phyloP scores from a whole-genome alignment of 2,888 invertebrate species.

The Bombylius major region DNA sequence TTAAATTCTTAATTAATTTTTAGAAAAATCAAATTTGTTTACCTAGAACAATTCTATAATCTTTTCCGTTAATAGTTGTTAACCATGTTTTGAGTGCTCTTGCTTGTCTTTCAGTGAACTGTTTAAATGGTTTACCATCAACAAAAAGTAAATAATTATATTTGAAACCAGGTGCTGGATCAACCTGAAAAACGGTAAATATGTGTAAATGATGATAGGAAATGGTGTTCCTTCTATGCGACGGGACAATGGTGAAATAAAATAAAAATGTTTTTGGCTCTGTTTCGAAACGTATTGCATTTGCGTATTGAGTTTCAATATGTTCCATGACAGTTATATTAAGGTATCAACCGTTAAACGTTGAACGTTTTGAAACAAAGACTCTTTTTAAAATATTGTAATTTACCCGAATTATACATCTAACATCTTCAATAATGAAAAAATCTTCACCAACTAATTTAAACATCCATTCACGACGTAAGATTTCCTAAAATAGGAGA shows the following conservation, averaged over 20 bases:
- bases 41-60: slow-evolving; percentile 52
- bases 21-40: neutral
- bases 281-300: no score
- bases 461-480: slow-evolving; percentile 82
- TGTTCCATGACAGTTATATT: no score
- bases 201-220: slow-evolving; percentile 14
- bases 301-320: no score
- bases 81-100: slow-evolving; percentile 68
- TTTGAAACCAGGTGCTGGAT: slow-evolving; percentile 56
- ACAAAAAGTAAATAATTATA: slow-evolving; percentile 73
- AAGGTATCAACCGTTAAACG: no score
- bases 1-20: neutral
- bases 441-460: slow-evolving; percentile 75
- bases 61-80: slow-evolving; percentile 37
- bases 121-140: slow-evolving; percentile 66
- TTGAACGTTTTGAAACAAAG: no score
- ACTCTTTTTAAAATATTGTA: neutral
- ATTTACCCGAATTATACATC: slow-evolving; percentile 32
- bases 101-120: slow-evolving; percentile 68
- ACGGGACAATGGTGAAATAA: no score
- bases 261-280: no score
- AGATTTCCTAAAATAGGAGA: slow-evolving; percentile 44
- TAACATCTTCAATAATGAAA: slow-evolving; percentile 50
- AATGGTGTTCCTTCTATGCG: no score
- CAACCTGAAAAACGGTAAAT: slow-evolving; percentile 31